Conservation (phyloP, 2,113 vertebrate genomes). For the Polypterus senegalus region DNA sequence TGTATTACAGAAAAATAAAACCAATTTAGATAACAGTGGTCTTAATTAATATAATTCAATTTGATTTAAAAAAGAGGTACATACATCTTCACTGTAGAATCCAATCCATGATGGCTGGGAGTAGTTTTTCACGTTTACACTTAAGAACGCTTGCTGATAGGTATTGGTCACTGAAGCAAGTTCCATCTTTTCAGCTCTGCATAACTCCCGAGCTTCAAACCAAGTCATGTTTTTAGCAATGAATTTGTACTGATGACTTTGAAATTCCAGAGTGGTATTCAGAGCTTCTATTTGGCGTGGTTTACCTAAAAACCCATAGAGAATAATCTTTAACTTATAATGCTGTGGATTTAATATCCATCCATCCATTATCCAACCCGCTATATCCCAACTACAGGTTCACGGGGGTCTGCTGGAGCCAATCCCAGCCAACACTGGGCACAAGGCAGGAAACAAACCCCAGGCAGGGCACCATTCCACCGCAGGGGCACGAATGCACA, state of each 20-base stretch:
- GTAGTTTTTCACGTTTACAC: slow-evolving; percentile 41
- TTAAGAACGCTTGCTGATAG: slow-evolving; percentile 68
- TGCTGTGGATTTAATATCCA: no score
- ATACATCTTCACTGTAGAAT: slow-evolving; percentile 75
- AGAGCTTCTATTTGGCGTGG: slow-evolving; percentile 23
- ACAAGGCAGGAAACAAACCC: no score
- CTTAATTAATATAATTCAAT: no score
- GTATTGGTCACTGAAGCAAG: slow-evolving; percentile 70
- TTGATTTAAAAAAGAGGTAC: slow-evolving; percentile 20
- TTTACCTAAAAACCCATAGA: slow-evolving; percentile 27
- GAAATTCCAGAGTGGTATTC: slow-evolving; percentile 39
- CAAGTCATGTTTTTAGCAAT: slow-evolving; percentile 66
- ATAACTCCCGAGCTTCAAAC: slow-evolving; percentile 57
- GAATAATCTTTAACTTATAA: no score
- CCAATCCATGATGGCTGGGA: slow-evolving; percentile 75
- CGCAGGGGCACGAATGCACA: no score
- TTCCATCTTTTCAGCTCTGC: slow-evolving; percentile 49
- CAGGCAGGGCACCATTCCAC: no score
- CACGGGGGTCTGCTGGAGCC: no score
- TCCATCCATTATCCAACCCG: no score
- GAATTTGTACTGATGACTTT: slow-evolving; percentile 59
- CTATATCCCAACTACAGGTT: no score
- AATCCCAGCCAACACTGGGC: no score
- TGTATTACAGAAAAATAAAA: background rate
- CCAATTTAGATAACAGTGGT: background rate